Percentiles rank a stretch among this genome's conserved stretches.
These are phyloP conservation scores for Caenorhabditis remanei DNA, from an alignment of 1,140 invertebrate species.

Conservation along the genomic window DNA sequence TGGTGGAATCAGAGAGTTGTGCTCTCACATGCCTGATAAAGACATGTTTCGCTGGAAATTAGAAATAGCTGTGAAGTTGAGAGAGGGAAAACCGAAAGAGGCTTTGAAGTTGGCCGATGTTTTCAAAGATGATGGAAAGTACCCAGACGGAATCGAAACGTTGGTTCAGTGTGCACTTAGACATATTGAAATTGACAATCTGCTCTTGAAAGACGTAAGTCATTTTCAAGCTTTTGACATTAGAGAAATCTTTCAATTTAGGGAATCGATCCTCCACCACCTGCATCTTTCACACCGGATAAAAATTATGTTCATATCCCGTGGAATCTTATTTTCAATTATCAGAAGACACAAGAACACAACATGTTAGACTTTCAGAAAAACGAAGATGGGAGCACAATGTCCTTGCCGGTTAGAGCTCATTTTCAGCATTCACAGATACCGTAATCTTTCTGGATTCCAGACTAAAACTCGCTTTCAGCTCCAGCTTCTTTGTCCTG, in stretches of 20 bases:
- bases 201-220: background rate
- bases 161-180: background rate
- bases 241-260: background rate
- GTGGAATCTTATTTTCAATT: background rate
- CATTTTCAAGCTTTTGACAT: background rate
- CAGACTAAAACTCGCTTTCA: too few species aligned
- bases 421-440: too few species aligned
- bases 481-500: too few species aligned
- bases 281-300: background rate
- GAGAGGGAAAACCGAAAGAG: background rate
- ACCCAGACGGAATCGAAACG: background rate
- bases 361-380: too few species aligned
- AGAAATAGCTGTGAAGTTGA: background rate
- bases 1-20: background rate
- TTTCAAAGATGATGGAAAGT: background rate
- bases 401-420: too few species aligned
- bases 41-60: conserved; percentile 3
- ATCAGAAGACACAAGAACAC: too few species aligned
- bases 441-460: too few species aligned
- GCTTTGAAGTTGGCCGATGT: background rate
- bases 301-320: background rate
- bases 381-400: too few species aligned
- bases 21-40: background rate
- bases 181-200: background rate
- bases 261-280: background rate